Percentiles rank a stretch among this genome's conserved stretches.
These are phyloP conservation scores for Hymenopus coronatus DNA, from an alignment of 2,888 invertebrate species.

Conservation along the genomic window DNA sequence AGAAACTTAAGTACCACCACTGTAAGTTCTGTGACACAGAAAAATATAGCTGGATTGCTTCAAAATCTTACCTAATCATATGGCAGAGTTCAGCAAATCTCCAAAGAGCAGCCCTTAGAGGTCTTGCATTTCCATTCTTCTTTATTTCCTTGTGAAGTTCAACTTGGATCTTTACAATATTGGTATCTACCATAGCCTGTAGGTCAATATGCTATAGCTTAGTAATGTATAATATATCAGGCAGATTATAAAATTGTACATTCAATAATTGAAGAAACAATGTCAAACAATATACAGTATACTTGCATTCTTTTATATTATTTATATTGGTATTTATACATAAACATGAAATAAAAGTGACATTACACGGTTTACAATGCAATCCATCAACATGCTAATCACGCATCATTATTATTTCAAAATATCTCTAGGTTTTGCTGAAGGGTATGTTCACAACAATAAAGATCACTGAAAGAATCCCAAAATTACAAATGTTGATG, in stretches of 20 bases:
- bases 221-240: background rate
- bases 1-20: background rate
- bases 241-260: background rate
- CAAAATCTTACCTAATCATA: slow-evolving; percentile 53
- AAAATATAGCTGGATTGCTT: background rate
- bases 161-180: slow-evolving; percentile 70
- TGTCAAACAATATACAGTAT: no score
- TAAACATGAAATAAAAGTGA: no score
- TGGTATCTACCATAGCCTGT: slow-evolving; percentile 62
- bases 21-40: background rate
- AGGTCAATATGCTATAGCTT: background rate
- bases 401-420: no score
- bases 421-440: no score
- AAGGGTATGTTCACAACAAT: no score
- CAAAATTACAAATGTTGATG: no score
- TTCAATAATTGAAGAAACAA: background rate
- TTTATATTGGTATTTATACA: no score
- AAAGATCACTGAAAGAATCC: no score
- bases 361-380: no score
- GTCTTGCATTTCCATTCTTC: slow-evolving; percentile 68
- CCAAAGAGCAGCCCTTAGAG: slow-evolving; percentile 71
- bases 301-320: no score
- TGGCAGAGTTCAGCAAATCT: slow-evolving; percentile 74
- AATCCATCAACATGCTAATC: no score
- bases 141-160: slow-evolving; percentile 81